Percentiles rank a stretch among this genome's conserved stretches.
These are phyloP conservation scores for Florisuga fusca DNA, from an alignment of 2,797 vertebrate species.

Conservation along the genomic window DNA sequence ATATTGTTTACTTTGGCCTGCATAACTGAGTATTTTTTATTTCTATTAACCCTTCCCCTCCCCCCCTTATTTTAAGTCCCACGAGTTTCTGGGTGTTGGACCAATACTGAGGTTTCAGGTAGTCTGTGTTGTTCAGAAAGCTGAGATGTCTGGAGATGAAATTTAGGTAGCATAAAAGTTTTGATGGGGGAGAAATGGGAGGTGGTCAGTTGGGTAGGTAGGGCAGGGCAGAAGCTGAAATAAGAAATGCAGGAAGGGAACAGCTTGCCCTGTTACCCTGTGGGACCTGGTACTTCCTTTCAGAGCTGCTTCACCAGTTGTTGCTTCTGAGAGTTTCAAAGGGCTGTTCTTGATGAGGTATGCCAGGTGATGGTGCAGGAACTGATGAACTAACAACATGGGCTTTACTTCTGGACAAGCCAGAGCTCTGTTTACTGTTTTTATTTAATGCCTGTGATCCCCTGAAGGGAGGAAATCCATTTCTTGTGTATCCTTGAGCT, in stretches of 20 bases:
- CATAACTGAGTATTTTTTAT: background rate
- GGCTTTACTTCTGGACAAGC: background rate
- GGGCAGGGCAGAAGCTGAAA: background rate
- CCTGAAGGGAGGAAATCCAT: background rate
- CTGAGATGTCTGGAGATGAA: background rate
- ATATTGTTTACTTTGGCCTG: background rate
- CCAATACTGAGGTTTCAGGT: background rate
- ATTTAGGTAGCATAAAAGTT: background rate
- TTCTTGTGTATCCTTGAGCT: background rate
- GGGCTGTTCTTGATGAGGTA: background rate
- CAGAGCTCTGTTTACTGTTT: background rate
- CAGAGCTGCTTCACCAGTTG: background rate
- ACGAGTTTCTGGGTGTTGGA: background rate
- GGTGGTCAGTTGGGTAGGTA: background rate
- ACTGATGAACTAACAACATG: background rate
- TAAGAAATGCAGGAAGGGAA: background rate
- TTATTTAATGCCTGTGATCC: background rate
- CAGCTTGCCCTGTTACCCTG: background rate
- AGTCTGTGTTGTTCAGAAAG: background rate
- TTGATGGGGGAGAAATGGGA: background rate
- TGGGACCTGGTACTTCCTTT: background rate
- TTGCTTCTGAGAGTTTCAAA: background rate
- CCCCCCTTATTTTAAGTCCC: background rate
- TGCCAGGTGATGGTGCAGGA: background rate
- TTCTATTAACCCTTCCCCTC: background rate